Percentiles rank a stretch among this genome's conserved stretches.
Evolutionary conservation across 2,888 invertebrate genomes (phyloP).

Genomic region (Phasia obesa): DNA sequence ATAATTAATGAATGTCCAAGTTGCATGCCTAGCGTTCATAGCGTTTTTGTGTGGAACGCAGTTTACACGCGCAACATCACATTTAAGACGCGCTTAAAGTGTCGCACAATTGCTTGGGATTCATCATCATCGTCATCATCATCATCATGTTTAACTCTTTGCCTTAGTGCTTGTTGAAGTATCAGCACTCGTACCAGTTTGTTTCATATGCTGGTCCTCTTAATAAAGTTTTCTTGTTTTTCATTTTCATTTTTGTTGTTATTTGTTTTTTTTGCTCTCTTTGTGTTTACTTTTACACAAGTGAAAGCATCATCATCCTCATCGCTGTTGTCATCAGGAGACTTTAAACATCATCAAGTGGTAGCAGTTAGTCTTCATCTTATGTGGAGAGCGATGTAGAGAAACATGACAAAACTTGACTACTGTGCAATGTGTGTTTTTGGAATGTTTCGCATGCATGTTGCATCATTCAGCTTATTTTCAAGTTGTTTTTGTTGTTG

Average conservation of each 20-base stretch:
- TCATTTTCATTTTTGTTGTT: neutral
- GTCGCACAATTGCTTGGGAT: constrained; percentile 66
- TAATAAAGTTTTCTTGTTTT: constrained; percentile 55
- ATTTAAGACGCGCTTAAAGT: constrained; percentile 69
- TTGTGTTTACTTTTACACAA: constrained; percentile 22
- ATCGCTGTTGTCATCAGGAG: constrained; percentile 39
- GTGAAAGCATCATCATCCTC: constrained; percentile 64
- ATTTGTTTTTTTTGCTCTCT: constrained; percentile 12
- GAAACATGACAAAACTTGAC: constrained; percentile 70
- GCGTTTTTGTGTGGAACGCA: constrained; percentile 73
- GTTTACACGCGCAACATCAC: constrained; percentile 72
- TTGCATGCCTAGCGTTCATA: constrained; percentile 71
- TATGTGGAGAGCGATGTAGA: constrained; percentile 65
- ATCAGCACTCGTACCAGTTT: constrained; percentile 12
- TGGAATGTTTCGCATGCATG: constrained; percentile 65
- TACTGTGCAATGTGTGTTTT: constrained; percentile 69
- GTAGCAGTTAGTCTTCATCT: constrained; percentile 68
- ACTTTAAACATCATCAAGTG: constrained; percentile 60
- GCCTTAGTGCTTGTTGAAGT: constrained; percentile 9
- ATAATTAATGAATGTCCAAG: constrained; percentile 82
- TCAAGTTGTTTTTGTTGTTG: constrained; percentile 41
- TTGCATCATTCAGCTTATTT: constrained; percentile 61
- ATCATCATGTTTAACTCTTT: constrained; percentile 6
- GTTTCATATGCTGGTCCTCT: constrained; percentile 34
- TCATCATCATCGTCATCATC: constrained; percentile 19